Evolutionary conservation across 2,113 vertebrate genomes (phyloP).

Genomic region (Paraplagusia blochii): DNA sequence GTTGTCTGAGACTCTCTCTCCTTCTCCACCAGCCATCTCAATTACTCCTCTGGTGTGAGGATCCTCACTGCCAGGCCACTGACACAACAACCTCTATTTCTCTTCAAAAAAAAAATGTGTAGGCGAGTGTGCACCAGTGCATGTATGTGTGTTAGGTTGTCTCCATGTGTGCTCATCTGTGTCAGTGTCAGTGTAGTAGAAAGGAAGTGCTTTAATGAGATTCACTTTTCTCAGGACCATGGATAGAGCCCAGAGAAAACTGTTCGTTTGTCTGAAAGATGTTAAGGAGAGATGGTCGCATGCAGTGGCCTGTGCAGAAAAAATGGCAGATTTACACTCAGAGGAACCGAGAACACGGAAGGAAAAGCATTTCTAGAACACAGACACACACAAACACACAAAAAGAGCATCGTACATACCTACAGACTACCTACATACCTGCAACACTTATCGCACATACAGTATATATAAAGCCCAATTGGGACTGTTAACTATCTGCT

Average conservation of each 20-base stretch:
- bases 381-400: not conserved
- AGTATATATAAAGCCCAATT: too few relatives aligned
- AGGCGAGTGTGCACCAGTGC: conserved; percentile 2
- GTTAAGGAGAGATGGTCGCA: conserved; percentile 4
- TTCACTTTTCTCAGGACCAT: conserved; percentile 7
- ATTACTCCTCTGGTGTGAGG: conserved; percentile 61
- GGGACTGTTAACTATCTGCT: too few relatives aligned
- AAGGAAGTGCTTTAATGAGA: conserved; percentile 25
- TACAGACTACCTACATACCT: conserved; percentile 25
- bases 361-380: conserved; percentile 5
- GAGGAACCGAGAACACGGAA: not conserved
- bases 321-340: conserved; percentile 19
- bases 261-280: conserved; percentile 32
- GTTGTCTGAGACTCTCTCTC: conserved; percentile 45
- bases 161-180: not conserved
- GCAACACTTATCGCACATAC: not conserved
- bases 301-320: conserved; percentile 18
- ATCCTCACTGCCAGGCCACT: conserved; percentile 31
- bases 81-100: conserved; percentile 45
- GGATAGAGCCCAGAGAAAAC: not conserved
- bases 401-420: not conserved
- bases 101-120: conserved; percentile 25
- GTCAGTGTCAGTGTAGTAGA: not conserved
- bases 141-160: conserved; percentile 1
- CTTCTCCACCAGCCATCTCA: conserved; percentile 57